phyloP scores from a whole-genome alignment of 2,888 invertebrate genomes.

The Drosophila recens region DNA sequence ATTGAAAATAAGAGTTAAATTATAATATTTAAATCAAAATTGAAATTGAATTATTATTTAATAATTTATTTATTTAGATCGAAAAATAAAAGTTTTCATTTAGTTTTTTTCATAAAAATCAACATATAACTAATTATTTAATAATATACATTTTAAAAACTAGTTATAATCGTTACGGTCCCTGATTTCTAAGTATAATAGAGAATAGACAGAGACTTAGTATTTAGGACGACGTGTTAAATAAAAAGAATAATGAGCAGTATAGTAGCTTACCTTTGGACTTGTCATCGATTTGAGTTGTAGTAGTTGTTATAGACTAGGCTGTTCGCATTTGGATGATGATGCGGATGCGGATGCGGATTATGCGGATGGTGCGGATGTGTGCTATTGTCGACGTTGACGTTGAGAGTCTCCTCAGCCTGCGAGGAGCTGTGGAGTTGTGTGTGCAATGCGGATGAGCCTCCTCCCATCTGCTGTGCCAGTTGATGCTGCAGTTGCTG shows the following conservation, averaged over 20 bases:
- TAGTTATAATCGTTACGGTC: too few species aligned
- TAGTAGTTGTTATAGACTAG: constrained; percentile 50
- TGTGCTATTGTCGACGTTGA: constrained; percentile 22
- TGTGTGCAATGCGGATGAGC: constrained; percentile 58
- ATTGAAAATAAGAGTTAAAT: too few species aligned
- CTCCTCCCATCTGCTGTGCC: constrained; percentile 40
- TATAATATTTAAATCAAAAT: too few species aligned
- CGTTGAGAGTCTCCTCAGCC: constrained; percentile 46
- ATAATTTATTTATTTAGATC: too few species aligned
- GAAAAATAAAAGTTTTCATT: too few species aligned
- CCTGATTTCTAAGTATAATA: too few species aligned
- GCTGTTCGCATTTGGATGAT: constrained; percentile 43
- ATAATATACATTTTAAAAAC: too few species aligned
- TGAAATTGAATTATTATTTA: too few species aligned
- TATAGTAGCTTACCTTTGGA: constrained; percentile 61
- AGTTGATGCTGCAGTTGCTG: constrained; percentile 44
- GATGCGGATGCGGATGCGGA: constrained; percentile 35
- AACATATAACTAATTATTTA: too few species aligned
- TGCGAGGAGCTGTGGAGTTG: constrained; percentile 55
- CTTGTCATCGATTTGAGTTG: constrained; percentile 64
- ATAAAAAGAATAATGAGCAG: neutral
- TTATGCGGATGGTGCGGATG: constrained; percentile 46
- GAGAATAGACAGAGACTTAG: too few species aligned
- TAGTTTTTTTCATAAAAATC: too few species aligned
- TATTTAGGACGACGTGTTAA: too few species aligned